phyloP scores from a whole-genome alignment of 2,888 invertebrate genomes.

The Agrypnus murinus region DNA sequence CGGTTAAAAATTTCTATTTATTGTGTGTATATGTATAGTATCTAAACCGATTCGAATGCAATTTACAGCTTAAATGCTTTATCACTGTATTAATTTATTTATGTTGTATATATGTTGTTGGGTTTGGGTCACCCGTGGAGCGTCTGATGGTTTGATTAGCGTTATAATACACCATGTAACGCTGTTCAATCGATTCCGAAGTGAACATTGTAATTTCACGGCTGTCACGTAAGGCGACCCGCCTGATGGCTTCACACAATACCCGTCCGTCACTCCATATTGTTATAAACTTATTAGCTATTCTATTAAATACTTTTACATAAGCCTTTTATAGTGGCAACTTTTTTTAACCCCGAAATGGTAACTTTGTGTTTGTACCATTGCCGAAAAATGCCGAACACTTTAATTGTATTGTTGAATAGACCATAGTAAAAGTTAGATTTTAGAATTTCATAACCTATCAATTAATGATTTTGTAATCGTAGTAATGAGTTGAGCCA shows the following conservation, averaged over 20 bases:
- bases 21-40: not conserved
- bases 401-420: not conserved
- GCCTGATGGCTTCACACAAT: constrained; percentile 68
- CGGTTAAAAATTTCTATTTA: not conserved
- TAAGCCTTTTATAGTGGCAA: constrained; percentile 42
- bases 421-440: not conserved
- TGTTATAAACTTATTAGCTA: constrained; percentile 68
- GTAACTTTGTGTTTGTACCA: not conserved
- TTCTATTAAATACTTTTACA: constrained; percentile 60
- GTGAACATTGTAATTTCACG: constrained; percentile 72
- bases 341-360: constrained; percentile 32
- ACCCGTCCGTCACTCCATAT: constrained; percentile 66
- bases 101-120: constrained; percentile 54
- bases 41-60: constrained; percentile 27
- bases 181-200: constrained; percentile 70
- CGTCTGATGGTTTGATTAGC: constrained; percentile 61
- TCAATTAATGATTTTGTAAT: constrained; percentile 7
- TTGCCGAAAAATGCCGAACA: not conserved
- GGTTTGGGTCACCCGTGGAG: constrained; percentile 59
- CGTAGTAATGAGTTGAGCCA: not conserved
- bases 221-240: constrained; percentile 69
- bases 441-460: constrained; percentile 1
- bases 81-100: constrained; percentile 70
- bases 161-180: constrained; percentile 68
- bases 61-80: constrained; percentile 63